These are phyloP conservation scores for Amiota minor DNA, from an alignment of 2,888 invertebrate species.

Conservation along the genomic window DNA sequence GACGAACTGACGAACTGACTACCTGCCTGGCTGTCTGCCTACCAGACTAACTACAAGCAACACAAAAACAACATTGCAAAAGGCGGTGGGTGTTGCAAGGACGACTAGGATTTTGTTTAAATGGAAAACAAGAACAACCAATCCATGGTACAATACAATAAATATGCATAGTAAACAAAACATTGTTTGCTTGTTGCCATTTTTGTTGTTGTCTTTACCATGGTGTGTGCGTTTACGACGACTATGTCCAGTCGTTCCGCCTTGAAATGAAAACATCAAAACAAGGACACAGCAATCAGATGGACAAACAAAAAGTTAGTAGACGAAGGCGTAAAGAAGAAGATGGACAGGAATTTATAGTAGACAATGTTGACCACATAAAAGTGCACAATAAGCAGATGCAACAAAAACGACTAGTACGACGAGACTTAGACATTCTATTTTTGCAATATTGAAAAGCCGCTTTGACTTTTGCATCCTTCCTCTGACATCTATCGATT, in stretches of 20 bases:
- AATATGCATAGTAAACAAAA: constrained; percentile 26
- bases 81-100: background rate
- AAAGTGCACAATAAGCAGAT: constrained; percentile 17
- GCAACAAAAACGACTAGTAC: background rate
- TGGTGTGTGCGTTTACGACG: background rate
- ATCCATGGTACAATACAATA: constrained; percentile 5
- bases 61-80: background rate
- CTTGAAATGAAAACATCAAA: background rate
- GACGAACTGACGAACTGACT: background rate
- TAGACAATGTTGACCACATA: constrained; percentile 25
- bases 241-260: background rate
- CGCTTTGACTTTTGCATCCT: too few species aligned
- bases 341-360: constrained; percentile 1
- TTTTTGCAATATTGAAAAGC: too few species aligned
- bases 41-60: background rate
- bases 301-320: background rate
- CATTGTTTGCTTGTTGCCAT: constrained; percentile 24
- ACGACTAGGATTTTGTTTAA: background rate
- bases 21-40: background rate
- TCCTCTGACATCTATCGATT: too few species aligned
- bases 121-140: constrained; percentile 11
- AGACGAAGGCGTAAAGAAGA: background rate
- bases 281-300: constrained; percentile 1
- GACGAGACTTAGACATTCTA: too few species aligned
- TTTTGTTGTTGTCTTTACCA: constrained; percentile 9